Evolutionary conservation across 2,888 invertebrate genomes (phyloP).

Genomic region (Morinoia aosen): DNA sequence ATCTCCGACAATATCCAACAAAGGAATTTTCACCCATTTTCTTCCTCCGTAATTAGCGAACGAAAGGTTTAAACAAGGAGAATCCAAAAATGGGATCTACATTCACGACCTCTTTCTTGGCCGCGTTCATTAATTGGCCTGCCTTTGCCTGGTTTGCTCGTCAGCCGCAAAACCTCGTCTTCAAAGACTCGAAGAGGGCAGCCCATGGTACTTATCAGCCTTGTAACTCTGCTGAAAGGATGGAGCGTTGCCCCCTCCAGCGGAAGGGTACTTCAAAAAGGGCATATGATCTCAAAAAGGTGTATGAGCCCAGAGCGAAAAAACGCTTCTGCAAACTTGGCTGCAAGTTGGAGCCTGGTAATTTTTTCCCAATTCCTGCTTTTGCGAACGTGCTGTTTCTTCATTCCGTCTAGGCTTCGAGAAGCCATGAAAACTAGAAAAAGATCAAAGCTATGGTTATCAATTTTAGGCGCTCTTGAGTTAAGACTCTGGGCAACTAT

Average conservation of each 20-base stretch:
- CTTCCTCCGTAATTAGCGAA: not conserved
- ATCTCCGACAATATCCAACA: not conserved
- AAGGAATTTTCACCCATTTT: not conserved
- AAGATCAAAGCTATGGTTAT: no score
- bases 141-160: not conserved
- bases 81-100: not conserved
- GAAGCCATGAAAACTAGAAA: no score
- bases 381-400: not conserved
- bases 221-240: not conserved
- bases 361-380: not conserved
- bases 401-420: no score
- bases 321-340: not conserved
- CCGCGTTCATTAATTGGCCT: not conserved
- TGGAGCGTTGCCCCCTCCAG: not conserved
- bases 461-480: no score
- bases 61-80: not conserved
- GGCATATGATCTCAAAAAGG: not conserved
- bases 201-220: not conserved
- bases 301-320: not conserved
- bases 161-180: not conserved
- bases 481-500: no score
- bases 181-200: not conserved
- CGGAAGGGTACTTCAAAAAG: not conserved
- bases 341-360: not conserved
- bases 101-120: not conserved